phyloP scores from a whole-genome alignment of 2,888 invertebrate genomes.

The Scrobipalpa atriplicella region DNA sequence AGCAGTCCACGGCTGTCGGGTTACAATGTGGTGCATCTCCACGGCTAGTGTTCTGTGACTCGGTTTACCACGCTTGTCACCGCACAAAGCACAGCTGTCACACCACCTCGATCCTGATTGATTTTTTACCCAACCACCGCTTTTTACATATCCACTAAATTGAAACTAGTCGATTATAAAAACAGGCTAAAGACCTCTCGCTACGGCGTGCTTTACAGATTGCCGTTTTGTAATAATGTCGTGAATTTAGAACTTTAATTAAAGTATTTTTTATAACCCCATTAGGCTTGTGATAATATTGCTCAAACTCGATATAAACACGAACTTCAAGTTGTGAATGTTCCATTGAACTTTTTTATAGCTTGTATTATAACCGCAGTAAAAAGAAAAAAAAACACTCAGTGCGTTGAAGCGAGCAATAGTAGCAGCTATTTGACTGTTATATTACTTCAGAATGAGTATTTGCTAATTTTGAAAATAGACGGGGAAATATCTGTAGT shows the following conservation, averaged over 20 bases:
- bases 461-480: background rate
- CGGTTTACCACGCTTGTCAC: slow-evolving; percentile 72
- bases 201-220: slow-evolving; percentile 32
- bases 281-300: background rate
- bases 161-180: slow-evolving; percentile 65
- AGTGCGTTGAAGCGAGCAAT: slow-evolving; percentile 64
- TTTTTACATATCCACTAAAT: slow-evolving; percentile 66
- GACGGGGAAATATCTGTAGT: background rate
- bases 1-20: slow-evolving; percentile 63
- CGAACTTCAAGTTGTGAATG: slow-evolving; percentile 42
- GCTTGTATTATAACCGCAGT: slow-evolving; percentile 53
- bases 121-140: slow-evolving; percentile 62
- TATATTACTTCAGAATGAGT: slow-evolving; percentile 43
- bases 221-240: background rate
- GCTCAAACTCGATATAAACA: background rate
- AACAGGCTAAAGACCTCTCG: slow-evolving; percentile 45
- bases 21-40: slow-evolving; percentile 68
- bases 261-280: background rate
- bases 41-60: slow-evolving; percentile 67
- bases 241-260: background rate
- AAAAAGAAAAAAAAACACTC: slow-evolving; percentile 57
- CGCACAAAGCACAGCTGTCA: slow-evolving; percentile 72
- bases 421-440: slow-evolving; percentile 51
- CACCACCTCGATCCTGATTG: slow-evolving; percentile 73
- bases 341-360: slow-evolving; percentile 53